Evolutionary conservation across 2,797 vertebrate species (phyloP), one percentile per base, ranked within the genome.

Genomic region (Podarcis siculus): DNA sequence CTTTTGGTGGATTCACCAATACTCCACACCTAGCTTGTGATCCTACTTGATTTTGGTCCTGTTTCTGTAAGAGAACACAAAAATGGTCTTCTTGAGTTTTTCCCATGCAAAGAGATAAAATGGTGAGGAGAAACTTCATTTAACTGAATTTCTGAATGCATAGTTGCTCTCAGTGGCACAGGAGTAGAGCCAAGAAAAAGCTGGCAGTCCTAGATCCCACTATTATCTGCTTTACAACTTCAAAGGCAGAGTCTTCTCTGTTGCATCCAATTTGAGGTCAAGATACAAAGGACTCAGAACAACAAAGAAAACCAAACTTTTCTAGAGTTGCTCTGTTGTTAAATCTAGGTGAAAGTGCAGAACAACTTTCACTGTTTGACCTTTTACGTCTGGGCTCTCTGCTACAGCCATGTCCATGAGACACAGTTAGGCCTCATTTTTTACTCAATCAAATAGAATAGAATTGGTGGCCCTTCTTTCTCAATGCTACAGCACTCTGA

Each of bases 1-100:
- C 87, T 88, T 91, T 86, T 87, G 27, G 89, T 89, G 87, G 81
- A 90, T 95, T 91, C 39, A 87, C 86, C 75, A 72, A 37, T 89
- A 89, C 71, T 92, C 64, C 64, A 76, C 92, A 86, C 89, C 79
- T 90, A 89, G 78, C 85, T 87, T 91, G 30, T 8, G 35, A 66
- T 8, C 25, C 9, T 58, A 27, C 27, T 72, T 58, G 25, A 17
- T 61, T 61, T 64, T 80, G 67, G 42, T 13, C 25, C 23, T 79
- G 15, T 71, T 71, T 23, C 23, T 79, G 8, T 86, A 55, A 86
- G 67, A 79, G 25, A 69, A 67, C 12, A 55, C 9, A 66, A 32
- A 55, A 79, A 35, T 55, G 39, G 64, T 32, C 49, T 4, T 55
- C 49, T 55, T 15, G 66, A 32, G 30, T n/a, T 81, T 67, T 30